A percentile compares a stretch with the other conserved stretches of the same genome.
phyloP scores from a whole-genome alignment of 2,888 invertebrate species.

The Phyllotreta striolata region DNA sequence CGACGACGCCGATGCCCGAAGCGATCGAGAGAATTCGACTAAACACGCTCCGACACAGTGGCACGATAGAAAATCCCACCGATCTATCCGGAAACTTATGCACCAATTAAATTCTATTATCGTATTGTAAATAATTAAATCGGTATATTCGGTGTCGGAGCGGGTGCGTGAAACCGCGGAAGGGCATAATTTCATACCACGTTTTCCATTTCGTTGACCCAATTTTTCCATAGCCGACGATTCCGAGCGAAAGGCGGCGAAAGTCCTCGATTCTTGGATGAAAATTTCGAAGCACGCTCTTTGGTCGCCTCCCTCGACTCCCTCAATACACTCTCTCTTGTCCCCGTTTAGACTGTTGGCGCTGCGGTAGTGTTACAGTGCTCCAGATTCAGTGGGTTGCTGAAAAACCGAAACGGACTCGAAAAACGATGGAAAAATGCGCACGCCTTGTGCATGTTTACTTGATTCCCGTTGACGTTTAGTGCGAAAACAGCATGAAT shows the following conservation, averaged over 20 bases:
- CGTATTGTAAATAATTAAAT: too few relatives aligned
- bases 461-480: slow-evolving; percentile 14
- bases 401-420: slow-evolving; percentile 14
- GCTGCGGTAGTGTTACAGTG: slow-evolving; percentile 27
- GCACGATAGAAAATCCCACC: neutral
- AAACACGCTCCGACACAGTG: neutral
- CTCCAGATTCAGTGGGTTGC: slow-evolving; percentile 20
- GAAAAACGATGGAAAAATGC: slow-evolving; percentile 18
- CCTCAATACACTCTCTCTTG: slow-evolving; percentile 7
- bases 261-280: slow-evolving; percentile 35
- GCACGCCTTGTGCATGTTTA: slow-evolving; percentile 26
- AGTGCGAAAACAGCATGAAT: slow-evolving; percentile 20
- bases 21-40: too few relatives aligned
- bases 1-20: slow-evolving; percentile 8
- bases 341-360: slow-evolving; percentile 13
- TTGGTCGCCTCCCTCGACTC: slow-evolving; percentile 15
- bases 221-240: neutral
- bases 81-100: too few relatives aligned
- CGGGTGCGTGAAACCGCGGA: too few relatives aligned
- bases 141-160: too few relatives aligned
- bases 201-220: slow-evolving; percentile 1
- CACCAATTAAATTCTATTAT: too few relatives aligned
- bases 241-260: slow-evolving; percentile 29
- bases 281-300: slow-evolving; percentile 44
- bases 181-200: neutral